Evolutionary conservation across 2,797 vertebrate species (phyloP).

Genomic region (Galaxias olidus): DNA sequence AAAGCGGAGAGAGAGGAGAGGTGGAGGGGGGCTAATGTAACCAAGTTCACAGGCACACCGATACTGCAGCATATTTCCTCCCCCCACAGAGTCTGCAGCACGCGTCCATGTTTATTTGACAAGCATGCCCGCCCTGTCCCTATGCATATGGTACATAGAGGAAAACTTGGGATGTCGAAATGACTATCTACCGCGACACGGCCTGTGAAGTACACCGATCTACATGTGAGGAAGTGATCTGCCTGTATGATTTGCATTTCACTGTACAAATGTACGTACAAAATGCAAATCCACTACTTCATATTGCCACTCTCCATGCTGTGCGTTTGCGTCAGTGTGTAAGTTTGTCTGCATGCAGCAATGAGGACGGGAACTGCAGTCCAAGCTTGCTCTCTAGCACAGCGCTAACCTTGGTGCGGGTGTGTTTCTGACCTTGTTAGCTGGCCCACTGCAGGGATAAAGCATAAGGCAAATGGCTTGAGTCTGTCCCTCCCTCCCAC

Average conservation of each 20-base stretch:
- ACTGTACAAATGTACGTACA: slow-evolving; percentile 13
- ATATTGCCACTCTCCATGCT: slow-evolving; percentile 24
- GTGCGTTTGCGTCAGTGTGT: slow-evolving; percentile 16
- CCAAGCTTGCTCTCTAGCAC: slow-evolving; percentile 26
- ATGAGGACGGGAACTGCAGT: slow-evolving; percentile 37
- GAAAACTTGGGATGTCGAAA: slow-evolving; percentile 17
- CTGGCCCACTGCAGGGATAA: slow-evolving; percentile 45
- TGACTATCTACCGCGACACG: slow-evolving; percentile 12
- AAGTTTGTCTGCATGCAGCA: slow-evolving; percentile 12
- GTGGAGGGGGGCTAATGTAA: slow-evolving; percentile 20
- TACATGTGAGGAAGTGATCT: not conserved
- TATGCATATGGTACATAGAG: slow-evolving; percentile 2
- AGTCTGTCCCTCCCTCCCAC: slow-evolving; percentile 45
- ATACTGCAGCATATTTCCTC: slow-evolving; percentile 5
- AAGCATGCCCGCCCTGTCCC: not conserved
- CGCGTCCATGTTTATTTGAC: slow-evolving; percentile 13
- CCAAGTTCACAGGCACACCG: slow-evolving; percentile 17
- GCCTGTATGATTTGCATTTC: slow-evolving; percentile 13
- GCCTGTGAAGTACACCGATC: slow-evolving; percentile 18
- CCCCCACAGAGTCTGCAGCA: slow-evolving; percentile 10
- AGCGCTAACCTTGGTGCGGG: slow-evolving; percentile 47
- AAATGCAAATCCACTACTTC: slow-evolving; percentile 21
- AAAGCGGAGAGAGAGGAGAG: slow-evolving; percentile 21
- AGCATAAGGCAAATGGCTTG: slow-evolving; percentile 51
- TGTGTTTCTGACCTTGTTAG: slow-evolving; percentile 57